phyloP scores from a whole-genome alignment of 2,888 invertebrate genomes.

The Bombyx huttoni region DNA sequence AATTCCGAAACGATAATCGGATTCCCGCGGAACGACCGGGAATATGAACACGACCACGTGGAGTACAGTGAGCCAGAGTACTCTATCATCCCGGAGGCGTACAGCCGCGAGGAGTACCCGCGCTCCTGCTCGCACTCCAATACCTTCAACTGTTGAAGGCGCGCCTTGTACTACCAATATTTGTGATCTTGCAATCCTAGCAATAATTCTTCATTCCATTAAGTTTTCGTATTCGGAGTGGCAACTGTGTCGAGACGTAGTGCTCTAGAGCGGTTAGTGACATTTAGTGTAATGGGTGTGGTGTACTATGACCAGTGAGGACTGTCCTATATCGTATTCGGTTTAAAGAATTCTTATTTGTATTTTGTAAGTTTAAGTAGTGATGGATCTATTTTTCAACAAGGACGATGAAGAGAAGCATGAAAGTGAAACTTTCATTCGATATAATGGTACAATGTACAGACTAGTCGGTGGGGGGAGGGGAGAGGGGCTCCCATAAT shows the following conservation, averaged over 20 bases:
- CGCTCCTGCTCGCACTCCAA: conserved; percentile 61
- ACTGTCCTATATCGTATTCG: conserved; percentile 55
- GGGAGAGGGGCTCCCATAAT: conserved; percentile 19
- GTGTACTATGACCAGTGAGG: conserved; percentile 46
- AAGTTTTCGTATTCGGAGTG: conserved; percentile 55
- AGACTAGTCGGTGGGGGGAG: conserved; percentile 48
- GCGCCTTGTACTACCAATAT: conserved; percentile 36
- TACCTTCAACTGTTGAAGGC: conserved; percentile 69
- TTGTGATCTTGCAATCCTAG: conserved; percentile 73
- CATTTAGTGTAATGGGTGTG: conserved; percentile 40
- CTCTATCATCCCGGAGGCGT: conserved; percentile 62
- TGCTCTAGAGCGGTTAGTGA: conserved; percentile 65
- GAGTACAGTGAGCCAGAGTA: conserved; percentile 67
- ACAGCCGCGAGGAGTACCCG: conserved; percentile 46
- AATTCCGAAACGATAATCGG: conserved; percentile 59
- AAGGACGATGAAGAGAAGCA: conserved; percentile 30
- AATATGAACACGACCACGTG: conserved; percentile 34
- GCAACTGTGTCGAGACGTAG: conserved; percentile 51
- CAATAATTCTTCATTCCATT: conserved; percentile 73
- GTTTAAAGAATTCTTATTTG: conserved; percentile 66
- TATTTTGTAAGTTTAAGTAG: conserved; percentile 70
- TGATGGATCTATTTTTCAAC: conserved; percentile 69
- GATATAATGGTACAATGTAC: conserved; percentile 52
- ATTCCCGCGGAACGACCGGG: conserved; percentile 47
- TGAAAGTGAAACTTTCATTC: conserved; percentile 67